phyloP scores from a whole-genome alignment of 1,140 invertebrate species.

The Halesus radiatus region DNA sequence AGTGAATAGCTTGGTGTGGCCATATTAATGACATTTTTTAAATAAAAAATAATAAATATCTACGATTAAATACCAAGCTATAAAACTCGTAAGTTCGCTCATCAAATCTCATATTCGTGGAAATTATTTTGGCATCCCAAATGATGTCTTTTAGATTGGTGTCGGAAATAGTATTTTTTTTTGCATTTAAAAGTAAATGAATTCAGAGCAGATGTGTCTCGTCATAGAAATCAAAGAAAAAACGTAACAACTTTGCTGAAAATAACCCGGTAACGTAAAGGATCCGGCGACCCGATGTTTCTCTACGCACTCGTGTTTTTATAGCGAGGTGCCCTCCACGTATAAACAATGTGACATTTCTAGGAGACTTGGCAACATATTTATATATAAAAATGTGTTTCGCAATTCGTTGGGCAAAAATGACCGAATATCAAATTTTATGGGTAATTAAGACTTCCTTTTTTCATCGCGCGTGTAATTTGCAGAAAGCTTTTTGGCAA shows the following conservation, averaged over 20 bases:
- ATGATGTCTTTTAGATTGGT: not conserved
- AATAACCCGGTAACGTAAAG: not conserved
- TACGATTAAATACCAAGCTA: too few species aligned
- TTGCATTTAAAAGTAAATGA: not conserved
- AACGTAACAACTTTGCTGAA: not conserved
- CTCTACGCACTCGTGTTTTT: not conserved
- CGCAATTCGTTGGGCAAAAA: constrained; percentile 6
- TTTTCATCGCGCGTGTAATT: too few species aligned
- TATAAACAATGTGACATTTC: constrained; percentile 18
- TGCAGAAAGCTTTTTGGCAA: not conserved
- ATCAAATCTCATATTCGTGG: too few species aligned
- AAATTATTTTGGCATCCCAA: too few species aligned
- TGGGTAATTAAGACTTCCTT: not conserved
- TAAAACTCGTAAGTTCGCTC: too few species aligned
- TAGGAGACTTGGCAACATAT: constrained; percentile 4
- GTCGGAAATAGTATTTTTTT: not conserved
- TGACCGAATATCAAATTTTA: not conserved
- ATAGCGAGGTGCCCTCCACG: not conserved
- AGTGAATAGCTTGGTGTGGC: too few species aligned
- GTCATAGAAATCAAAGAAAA: not conserved
- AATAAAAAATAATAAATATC: too few species aligned
- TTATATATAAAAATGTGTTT: not conserved
- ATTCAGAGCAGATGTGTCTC: constrained; percentile 3
- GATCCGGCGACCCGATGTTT: not conserved
- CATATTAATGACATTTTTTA: too few species aligned